Evolutionary conservation across 2,113 vertebrate genomes (phyloP).

Genomic region (Crotalus helleri): DNA sequence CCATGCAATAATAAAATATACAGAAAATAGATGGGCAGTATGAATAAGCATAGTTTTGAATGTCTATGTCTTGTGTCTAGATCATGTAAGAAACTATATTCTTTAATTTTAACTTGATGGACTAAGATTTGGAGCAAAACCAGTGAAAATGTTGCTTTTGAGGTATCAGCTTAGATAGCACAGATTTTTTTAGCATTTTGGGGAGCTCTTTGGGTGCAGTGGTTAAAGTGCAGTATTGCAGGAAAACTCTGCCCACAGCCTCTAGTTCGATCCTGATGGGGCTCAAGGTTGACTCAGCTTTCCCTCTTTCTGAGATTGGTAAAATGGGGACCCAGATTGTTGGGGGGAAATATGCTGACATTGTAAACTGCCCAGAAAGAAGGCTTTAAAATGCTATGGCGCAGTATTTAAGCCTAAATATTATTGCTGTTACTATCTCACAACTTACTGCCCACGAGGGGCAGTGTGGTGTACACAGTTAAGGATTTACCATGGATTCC

Average conservation of each 20-base stretch:
- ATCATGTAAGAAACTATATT: not conserved
- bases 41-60: not conserved
- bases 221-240: not conserved
- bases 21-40: not conserved
- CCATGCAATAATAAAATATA: not conserved
- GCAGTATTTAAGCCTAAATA: not conserved
- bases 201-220: not conserved
- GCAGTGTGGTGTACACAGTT: not conserved
- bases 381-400: not conserved
- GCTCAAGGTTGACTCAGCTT: not conserved
- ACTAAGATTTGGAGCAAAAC: not conserved
- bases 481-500: not conserved
- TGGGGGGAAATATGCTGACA: not conserved
- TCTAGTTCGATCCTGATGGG: not conserved
- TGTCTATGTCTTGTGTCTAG: not conserved
- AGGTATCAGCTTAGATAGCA: not conserved
- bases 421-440: not conserved
- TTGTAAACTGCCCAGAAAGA: not conserved
- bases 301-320: not conserved
- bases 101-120: not conserved
- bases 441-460: not conserved
- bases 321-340: not conserved
- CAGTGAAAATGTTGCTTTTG: not conserved
- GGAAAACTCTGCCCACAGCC: not conserved
- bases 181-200: not conserved